These are phyloP conservation scores for Notamacropus eugenii DNA, from an alignment of 2,797 vertebrate genomes.

Conservation along the genomic window DNA sequence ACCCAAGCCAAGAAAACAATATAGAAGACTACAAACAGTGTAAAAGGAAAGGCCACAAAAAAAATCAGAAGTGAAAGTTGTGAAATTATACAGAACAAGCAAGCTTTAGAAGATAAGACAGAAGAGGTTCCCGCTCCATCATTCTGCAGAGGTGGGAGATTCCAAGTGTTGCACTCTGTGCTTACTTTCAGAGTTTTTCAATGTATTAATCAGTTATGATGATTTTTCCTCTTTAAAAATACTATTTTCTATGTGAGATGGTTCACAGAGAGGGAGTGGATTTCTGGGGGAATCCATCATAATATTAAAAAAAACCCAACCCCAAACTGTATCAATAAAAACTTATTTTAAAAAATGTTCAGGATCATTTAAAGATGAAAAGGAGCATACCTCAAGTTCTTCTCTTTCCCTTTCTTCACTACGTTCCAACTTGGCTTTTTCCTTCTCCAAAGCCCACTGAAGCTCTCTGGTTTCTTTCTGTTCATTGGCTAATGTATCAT, in stretches of 20 bases:
- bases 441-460: slow-evolving; percentile 94
- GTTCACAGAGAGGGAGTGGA: background rate
- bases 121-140: background rate
- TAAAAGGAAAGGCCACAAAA: background rate
- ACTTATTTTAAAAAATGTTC: background rate
- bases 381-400: slow-evolving; percentile 91
- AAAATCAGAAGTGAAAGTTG: background rate
- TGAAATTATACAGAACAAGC: background rate
- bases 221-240: background rate
- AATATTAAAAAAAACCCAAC: background rate
- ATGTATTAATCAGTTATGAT: background rate
- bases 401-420: slow-evolving; percentile 89
- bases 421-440: slow-evolving; percentile 88
- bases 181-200: background rate
- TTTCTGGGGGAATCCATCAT: background rate
- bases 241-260: background rate
- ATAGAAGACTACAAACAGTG: background rate
- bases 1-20: background rate
- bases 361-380: slow-evolving; percentile 26
- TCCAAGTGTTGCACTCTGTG: background rate
- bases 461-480: slow-evolving; percentile 92
- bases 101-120: background rate
- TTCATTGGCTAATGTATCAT: slow-evolving; percentile 90
- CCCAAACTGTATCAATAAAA: background rate
- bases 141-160: background rate